Conservation (phyloP, 2,888 invertebrate species). For the Rhagonycha fulva region DNA sequence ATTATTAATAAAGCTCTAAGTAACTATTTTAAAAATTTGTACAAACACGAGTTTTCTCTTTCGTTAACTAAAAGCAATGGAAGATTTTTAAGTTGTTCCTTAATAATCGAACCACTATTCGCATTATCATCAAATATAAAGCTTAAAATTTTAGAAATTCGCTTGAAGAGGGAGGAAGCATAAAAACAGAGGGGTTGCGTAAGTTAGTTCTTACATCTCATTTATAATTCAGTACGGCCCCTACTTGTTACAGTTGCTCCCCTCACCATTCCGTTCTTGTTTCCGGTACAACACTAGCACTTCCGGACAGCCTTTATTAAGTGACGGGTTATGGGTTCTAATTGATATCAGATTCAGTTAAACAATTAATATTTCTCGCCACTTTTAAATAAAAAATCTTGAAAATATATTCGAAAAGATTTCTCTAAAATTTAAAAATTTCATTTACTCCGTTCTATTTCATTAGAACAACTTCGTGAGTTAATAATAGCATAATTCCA, state of each 20-base stretch:
- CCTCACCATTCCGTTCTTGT: constrained; percentile 44
- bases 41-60: not conserved
- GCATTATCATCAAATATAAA: constrained; percentile 44
- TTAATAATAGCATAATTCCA: not conserved
- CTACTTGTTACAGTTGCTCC: constrained; percentile 42
- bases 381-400: not conserved
- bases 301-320: constrained; percentile 46
- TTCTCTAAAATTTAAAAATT: not conserved
- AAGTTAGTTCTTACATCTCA: constrained; percentile 57
- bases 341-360: constrained; percentile 39
- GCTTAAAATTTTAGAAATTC: constrained; percentile 52
- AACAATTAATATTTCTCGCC: constrained; percentile 40
- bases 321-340: constrained; percentile 39
- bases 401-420: not conserved
- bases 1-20: not conserved
- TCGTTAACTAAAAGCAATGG: not conserved
- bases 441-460: not conserved
- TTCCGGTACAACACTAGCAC: constrained; percentile 50
- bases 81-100: constrained; percentile 22
- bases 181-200: constrained; percentile 52
- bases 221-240: constrained; percentile 54
- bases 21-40: not conserved
- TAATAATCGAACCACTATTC: constrained; percentile 32
- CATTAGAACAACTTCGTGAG: not conserved
- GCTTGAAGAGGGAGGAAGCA: constrained; percentile 46